Evolutionary conservation across 2,888 invertebrate genomes (phyloP).

Genomic region (Villa cingulata): DNA sequence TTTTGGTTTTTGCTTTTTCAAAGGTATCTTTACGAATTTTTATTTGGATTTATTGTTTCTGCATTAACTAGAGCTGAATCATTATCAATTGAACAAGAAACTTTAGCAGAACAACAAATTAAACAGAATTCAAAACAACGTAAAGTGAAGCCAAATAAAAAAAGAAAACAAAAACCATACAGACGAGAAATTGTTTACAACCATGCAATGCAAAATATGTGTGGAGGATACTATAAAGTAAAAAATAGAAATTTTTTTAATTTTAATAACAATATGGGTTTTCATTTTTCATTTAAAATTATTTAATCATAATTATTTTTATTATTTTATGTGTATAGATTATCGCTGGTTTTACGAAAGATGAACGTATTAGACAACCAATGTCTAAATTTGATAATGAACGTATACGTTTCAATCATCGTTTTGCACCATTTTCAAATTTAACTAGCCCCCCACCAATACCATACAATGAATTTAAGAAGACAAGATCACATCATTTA

Average conservation of each 20-base stretch:
- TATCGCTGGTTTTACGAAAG: constrained; percentile 76
- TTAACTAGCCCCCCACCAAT: constrained; percentile 82
- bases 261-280: too few species aligned
- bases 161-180: constrained; percentile 57
- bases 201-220: constrained; percentile 86
- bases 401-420: constrained; percentile 85
- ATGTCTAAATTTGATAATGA: constrained; percentile 85
- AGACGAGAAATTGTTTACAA: constrained; percentile 74
- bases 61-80: constrained; percentile 81
- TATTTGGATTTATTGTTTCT: constrained; percentile 88
- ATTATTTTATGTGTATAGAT: constrained; percentile 48
- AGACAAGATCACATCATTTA: constrained; percentile 59
- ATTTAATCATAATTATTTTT: constrained; percentile 6
- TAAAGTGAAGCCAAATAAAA: constrained; percentile 36
- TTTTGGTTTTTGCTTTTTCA: constrained; percentile 15
- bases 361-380: constrained; percentile 74
- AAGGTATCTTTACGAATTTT: constrained; percentile 85
- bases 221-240: constrained; percentile 90
- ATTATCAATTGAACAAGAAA: constrained; percentile 63
- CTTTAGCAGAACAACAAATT: constrained; percentile 37
- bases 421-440: constrained; percentile 79
- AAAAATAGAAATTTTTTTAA: background rate
- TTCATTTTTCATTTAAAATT: too few species aligned
- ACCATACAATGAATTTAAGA: constrained; percentile 76
- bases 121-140: constrained; percentile 27